Percentiles rank a stretch among this genome's conserved stretches.
These are phyloP conservation scores for Cacatua alba DNA, from an alignment of 2,113 vertebrate species.

Conservation along the genomic window DNA sequence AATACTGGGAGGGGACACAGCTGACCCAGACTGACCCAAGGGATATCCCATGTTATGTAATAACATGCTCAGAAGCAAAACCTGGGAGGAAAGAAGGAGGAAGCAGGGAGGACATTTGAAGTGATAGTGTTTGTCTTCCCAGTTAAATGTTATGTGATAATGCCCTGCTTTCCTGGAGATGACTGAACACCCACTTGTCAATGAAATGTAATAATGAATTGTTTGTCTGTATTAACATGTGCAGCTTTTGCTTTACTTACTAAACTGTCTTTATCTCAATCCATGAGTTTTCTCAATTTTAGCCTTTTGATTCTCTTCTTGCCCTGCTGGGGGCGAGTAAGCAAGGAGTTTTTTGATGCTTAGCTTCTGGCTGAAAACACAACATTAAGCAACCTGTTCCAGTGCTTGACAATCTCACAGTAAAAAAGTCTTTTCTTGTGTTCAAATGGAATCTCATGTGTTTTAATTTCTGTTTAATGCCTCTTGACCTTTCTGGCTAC, in stretches of 20 bases:
- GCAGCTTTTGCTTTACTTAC: background rate
- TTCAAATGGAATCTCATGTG: background rate
- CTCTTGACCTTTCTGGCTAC: background rate
- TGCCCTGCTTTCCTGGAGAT: background rate
- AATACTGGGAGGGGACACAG: background rate
- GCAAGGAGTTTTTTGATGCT: background rate
- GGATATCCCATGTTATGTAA: no score
- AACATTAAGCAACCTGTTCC: background rate
- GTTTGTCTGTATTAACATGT: background rate
- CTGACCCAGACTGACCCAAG: no score
- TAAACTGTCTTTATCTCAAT: background rate
- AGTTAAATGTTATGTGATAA: background rate
- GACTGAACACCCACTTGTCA: background rate
- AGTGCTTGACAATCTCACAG: background rate
- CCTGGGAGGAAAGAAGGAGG: no score
- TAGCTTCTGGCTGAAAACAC: background rate
- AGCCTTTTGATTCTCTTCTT: background rate
- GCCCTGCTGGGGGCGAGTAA: fast-evolving
- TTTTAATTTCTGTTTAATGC: background rate
- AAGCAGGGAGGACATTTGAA: background rate
- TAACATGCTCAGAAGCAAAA: no score
- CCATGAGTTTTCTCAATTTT: background rate
- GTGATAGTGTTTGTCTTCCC: background rate
- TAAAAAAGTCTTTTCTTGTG: background rate
- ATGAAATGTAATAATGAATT: background rate